Evolutionary conservation across 2,113 vertebrate genomes (phyloP).

Genomic region (Sula dactylatra): DNA sequence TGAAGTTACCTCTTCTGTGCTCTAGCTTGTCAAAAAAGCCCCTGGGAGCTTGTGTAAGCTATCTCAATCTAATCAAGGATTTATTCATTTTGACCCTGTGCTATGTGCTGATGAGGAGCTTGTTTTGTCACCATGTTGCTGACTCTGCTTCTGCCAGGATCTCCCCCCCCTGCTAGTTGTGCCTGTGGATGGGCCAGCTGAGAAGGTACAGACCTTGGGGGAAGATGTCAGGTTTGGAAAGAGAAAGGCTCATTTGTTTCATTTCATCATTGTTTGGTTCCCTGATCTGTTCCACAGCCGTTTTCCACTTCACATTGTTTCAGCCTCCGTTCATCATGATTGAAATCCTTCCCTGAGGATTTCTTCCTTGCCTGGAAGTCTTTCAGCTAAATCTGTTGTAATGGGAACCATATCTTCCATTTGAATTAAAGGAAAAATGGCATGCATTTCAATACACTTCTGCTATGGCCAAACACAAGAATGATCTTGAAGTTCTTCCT

Average conservation of each 20-base stretch:
- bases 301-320: neutral
- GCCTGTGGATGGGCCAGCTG: neutral
- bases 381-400: neutral
- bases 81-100: neutral
- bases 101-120: neutral
- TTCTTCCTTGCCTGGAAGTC: neutral
- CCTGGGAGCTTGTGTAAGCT: neutral
- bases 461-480: neutral
- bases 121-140: neutral
- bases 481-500: neutral
- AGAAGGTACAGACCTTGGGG: neutral
- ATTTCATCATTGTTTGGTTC: neutral
- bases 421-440: neutral
- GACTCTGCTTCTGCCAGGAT: neutral
- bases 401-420: neutral
- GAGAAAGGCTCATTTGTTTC: neutral
- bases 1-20: neutral
- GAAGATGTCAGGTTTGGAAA: neutral
- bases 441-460: neutral
- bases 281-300: neutral
- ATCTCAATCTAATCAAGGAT: neutral
- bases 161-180: no score
- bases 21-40: neutral
- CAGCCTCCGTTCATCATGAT: neutral
- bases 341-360: neutral